Evolutionary conservation across 1,140 invertebrate species (phyloP), one percentile per base, ranked within the genome.

Genomic region (Brachystomella parvula): DNA sequence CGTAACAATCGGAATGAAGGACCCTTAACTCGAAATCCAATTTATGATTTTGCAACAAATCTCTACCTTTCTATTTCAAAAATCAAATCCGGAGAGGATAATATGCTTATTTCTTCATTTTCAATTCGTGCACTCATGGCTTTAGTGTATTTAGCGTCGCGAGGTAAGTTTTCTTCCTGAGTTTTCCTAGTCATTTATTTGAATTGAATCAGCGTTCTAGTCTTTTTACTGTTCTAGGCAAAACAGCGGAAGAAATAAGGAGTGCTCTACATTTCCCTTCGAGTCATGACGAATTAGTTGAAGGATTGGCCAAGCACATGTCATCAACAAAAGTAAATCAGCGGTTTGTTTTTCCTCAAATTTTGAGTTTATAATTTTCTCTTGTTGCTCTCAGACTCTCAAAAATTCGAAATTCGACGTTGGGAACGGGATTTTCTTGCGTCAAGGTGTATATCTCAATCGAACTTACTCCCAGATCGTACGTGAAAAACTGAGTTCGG

Each of bases 41-140:
- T 65, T 6, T 69, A 69, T 30, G 67, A 69, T 31, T 69, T 69
- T 63, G 64, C 67, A 24, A 63, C 44, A 0, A 65, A 63, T 49
- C 62, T 69, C 17, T 69, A 65, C 56, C 28, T 47, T 26, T 44
- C 32, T 24, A 31, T 59, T 32, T 9, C 15, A 3, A 9, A 60
- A 39, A 32, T 29, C 9, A 64, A 49, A 44, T 28, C 3, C 12
- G 0, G 24, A 33, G 26, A 44, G 28, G 61, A 21, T 39, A 66
- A 70, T 64, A 60, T 70, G 2, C 28, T 70, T 12, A 53, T 70
- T 3, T 70, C 68, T 1, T 64, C 68, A 0, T 70, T 70, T 60
- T 70, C 68, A 26, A 60, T 70, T 15, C 0, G 68, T 17, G 33
- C 65, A n/a, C n/a, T 66, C 2, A 35, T 28, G n/a, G 60, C 68